Percentiles rank a stretch among this genome's conserved stretches.
phyloP scores from a whole-genome alignment of 2,113 vertebrate genomes.

The Picathartes gymnocephalus region DNA sequence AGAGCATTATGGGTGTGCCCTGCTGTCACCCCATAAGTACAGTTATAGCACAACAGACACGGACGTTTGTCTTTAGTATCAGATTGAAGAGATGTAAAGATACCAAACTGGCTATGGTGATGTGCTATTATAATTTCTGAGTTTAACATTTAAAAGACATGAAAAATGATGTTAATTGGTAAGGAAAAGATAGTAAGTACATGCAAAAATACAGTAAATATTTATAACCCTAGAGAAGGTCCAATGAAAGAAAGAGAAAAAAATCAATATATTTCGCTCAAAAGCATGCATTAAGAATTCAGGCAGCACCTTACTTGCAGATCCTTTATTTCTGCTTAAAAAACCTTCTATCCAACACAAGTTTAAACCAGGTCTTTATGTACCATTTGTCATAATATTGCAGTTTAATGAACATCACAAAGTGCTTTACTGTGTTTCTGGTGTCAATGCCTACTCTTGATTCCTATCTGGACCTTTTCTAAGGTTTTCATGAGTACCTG shows the following conservation, averaged over 20 bases:
- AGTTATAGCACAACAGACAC: not conserved
- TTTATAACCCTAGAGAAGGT: not conserved
- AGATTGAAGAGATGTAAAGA: not conserved
- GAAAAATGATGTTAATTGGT: not conserved
- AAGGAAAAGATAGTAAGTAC: not conserved
- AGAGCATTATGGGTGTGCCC: not conserved
- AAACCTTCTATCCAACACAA: not conserved
- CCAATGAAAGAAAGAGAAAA: not conserved
- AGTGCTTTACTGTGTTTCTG: not conserved
- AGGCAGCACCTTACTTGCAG: not conserved
- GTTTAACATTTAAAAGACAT: not conserved
- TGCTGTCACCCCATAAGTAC: not conserved
- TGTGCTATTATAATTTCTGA: not conserved
- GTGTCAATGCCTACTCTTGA: not conserved
- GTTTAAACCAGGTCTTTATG: not conserved
- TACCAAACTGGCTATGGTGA: not conserved
- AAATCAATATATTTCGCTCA: not conserved
- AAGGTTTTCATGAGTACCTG: not conserved
- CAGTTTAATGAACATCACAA: not conserved
- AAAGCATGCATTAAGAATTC: not conserved
- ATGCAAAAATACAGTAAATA: not conserved
- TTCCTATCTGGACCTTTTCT: not conserved
- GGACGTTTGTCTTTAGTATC: not conserved
- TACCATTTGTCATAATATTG: not conserved
- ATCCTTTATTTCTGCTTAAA: not conserved